Percentiles rank a stretch among this genome's conserved stretches.
Evolutionary conservation across 2,888 invertebrate species (phyloP).

Genomic region (Mamestra brassicae): DNA sequence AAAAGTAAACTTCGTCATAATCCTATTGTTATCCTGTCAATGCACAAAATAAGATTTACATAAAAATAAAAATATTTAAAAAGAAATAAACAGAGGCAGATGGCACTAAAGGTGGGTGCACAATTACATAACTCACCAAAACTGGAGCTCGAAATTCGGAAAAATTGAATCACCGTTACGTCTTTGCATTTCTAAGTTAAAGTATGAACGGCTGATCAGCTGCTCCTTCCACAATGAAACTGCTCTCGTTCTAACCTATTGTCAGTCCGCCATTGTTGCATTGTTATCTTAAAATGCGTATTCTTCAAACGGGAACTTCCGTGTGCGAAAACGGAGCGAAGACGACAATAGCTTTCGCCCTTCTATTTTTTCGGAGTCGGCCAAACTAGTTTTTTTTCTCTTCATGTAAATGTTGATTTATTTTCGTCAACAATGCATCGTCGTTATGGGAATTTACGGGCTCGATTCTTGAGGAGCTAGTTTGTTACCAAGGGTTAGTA

Average conservation of each 20-base stretch:
- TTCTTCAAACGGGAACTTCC: constrained; percentile 85
- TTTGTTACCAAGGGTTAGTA: constrained; percentile 74
- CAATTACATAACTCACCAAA: constrained; percentile 66
- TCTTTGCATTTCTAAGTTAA: constrained; percentile 74
- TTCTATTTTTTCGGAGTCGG: constrained; percentile 76
- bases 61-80: constrained; percentile 59
- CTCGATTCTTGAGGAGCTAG: constrained; percentile 73
- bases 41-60: constrained; percentile 34
- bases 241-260: constrained; percentile 86
- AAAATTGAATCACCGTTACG: constrained; percentile 79
- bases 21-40: constrained; percentile 34
- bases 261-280: constrained; percentile 80
- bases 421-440: constrained; percentile 87
- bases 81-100: constrained; percentile 62
- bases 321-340: constrained; percentile 85
- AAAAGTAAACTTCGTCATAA: constrained; percentile 7
- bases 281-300: constrained; percentile 85
- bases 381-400: constrained; percentile 84
- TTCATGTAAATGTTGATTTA: constrained; percentile 89
- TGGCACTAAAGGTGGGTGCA: constrained; percentile 61
- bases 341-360: constrained; percentile 79
- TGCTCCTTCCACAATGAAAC: constrained; percentile 78
- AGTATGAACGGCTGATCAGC: constrained; percentile 82
- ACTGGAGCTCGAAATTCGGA: constrained; percentile 72
- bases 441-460: constrained; percentile 86